Percentiles rank a stretch among this genome's conserved stretches.
Conservation (phyloP, 2,113 vertebrate genomes). For the Pelusios castaneus region DNA sequence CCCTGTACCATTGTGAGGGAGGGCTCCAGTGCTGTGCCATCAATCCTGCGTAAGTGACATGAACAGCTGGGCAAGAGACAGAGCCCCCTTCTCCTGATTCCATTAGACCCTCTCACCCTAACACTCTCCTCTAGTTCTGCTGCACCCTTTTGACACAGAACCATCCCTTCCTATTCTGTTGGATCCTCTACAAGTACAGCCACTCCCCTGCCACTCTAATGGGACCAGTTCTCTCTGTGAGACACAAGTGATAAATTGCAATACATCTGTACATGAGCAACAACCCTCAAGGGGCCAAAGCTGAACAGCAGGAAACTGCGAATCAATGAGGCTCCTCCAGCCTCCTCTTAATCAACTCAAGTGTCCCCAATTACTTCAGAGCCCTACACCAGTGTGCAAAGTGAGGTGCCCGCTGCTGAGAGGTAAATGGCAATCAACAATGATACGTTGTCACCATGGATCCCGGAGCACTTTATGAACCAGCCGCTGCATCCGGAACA, state of each 20-base stretch:
- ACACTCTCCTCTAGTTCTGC: not conserved
- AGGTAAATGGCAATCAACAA: not conserved
- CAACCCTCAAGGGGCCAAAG: not conserved
- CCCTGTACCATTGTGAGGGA: not conserved
- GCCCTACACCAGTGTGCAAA: not conserved
- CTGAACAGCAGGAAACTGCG: not conserved
- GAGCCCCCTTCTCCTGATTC: not conserved
- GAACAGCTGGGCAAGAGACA: not conserved
- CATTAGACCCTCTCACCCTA: not conserved
- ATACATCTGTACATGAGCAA: not conserved
- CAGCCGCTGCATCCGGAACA: not conserved
- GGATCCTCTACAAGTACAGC: accelerated
- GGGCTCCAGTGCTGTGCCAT: not conserved
- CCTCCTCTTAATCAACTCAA: not conserved
- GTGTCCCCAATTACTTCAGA: not conserved
- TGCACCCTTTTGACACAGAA: not conserved
- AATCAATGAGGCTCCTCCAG: too few species aligned
- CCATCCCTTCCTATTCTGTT: not conserved
- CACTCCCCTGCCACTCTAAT: not conserved
- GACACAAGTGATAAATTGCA: not conserved
- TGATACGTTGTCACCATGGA: not conserved
- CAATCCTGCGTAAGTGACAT: not conserved
- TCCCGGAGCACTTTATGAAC: too few species aligned
- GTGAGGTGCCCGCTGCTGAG: not conserved
- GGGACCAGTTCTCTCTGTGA: not conserved